A percentile compares a stretch with the other conserved stretches of the same genome.
Conservation (phyloP, 2,888 invertebrate genomes). For the Strigamia transsilvanica region DNA sequence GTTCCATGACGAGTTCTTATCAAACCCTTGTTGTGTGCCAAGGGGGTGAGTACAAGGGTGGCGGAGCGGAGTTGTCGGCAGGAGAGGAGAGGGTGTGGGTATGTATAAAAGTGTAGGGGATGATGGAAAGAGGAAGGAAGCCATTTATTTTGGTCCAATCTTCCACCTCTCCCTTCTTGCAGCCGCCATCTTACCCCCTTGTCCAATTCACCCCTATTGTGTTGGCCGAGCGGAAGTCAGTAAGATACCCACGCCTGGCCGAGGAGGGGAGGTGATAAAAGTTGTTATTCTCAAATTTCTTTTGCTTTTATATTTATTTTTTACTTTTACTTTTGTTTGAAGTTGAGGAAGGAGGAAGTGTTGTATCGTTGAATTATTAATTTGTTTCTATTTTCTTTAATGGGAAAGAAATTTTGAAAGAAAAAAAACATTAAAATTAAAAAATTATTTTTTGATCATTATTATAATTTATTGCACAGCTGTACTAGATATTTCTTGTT, state of each 20-base stretch:
- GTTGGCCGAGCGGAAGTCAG: slow-evolving; percentile 5
- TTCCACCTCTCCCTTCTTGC: neutral
- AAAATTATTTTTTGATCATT: no score
- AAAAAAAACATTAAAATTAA: neutral
- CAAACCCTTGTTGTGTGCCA: slow-evolving; percentile 13
- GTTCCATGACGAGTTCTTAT: slow-evolving; percentile 30
- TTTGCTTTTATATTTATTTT: neutral
- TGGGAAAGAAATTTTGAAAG: no score
- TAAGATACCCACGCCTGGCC: slow-evolving; percentile 6
- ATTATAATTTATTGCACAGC: no score
- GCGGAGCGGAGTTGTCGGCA: neutral
- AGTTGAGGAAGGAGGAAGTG: neutral
- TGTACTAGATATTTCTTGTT: no score
- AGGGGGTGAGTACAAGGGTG: slow-evolving; percentile 5
- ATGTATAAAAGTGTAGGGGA: slow-evolving; percentile 14
- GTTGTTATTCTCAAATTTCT: slow-evolving; percentile 26
- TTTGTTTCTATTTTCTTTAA: no score
- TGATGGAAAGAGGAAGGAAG: slow-evolving; percentile 30
- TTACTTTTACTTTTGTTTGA: neutral
- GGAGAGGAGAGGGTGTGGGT: neutral
- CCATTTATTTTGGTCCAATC: slow-evolving; percentile 30
- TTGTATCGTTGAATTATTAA: no score
- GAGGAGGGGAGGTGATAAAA: slow-evolving; percentile 18
- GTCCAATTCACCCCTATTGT: slow-evolving; percentile 30
- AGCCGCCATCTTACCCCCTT: slow-evolving; percentile 23